Conservation (phyloP, 1,140 invertebrate genomes). For the Octopus bimaculoides region DNA sequence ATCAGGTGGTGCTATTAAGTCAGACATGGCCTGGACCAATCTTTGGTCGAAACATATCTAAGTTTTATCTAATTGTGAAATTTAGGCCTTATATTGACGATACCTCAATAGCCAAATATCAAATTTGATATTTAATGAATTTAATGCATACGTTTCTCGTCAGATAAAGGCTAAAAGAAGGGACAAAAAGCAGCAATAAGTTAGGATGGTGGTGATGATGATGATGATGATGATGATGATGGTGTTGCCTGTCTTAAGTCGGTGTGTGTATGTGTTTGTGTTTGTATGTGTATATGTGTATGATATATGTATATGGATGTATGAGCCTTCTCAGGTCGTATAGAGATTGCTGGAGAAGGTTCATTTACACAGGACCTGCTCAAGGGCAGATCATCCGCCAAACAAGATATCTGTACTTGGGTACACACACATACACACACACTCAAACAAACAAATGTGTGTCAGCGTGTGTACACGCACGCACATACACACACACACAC, state of each 20-base stretch:
- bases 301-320: neutral
- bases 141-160: too few relatives aligned
- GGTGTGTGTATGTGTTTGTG: neutral
- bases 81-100: too few relatives aligned
- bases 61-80: too few relatives aligned
- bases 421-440: constrained; percentile 12
- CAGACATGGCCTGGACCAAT: too few relatives aligned
- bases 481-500: constrained; percentile 7
- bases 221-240: too few relatives aligned
- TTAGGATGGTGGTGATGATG: too few relatives aligned
- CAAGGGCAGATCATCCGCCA: neutral
- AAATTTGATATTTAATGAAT: too few relatives aligned
- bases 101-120: too few relatives aligned
- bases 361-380: neutral
- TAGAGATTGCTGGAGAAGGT: neutral
- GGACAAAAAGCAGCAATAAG: too few relatives aligned
- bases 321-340: neutral
- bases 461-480: constrained; percentile 10
- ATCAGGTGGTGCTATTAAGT: too few relatives aligned
- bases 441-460: constrained; percentile 15
- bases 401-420: neutral
- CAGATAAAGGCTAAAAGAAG: too few relatives aligned
- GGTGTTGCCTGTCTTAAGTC: neutral
- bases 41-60: too few relatives aligned
- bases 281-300: neutral